Percentiles rank a stretch among this genome's conserved stretches.
Evolutionary conservation across 1,140 invertebrate species (phyloP).

Genomic region (Cotesia glomerata): DNA sequence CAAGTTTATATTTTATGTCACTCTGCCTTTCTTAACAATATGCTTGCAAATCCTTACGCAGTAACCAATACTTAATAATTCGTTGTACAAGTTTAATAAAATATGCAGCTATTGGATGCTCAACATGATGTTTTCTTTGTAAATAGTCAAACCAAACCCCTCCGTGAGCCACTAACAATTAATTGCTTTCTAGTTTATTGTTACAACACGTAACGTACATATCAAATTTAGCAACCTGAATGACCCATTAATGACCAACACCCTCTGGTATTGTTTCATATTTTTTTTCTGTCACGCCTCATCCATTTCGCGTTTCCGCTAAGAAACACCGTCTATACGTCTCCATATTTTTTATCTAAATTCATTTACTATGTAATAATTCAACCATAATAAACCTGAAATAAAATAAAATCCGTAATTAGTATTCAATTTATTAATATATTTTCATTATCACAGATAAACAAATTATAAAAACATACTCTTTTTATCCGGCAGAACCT

Average conservation of each 20-base stretch:
- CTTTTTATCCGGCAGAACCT: too few species aligned
- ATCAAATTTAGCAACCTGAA: constrained; percentile 97
- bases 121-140: constrained; percentile 82
- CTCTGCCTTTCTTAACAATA: constrained; percentile 94
- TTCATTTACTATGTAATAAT: constrained; percentile 94
- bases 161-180: constrained; percentile 87
- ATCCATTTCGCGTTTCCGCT: constrained; percentile 78
- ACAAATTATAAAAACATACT: constrained; percentile 67
- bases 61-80: constrained; percentile 97
- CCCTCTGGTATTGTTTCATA: too few species aligned
- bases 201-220: constrained; percentile 99
- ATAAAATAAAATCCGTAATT: not conserved
- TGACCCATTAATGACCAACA: too few species aligned
- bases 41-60: constrained; percentile 95
- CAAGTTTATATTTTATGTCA: too few species aligned
- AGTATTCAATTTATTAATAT: constrained; percentile 6
- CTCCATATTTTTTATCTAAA: constrained; percentile 97
- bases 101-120: constrained; percentile 96
- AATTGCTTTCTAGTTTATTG: constrained; percentile 97
- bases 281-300: constrained; percentile 93
- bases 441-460: constrained; percentile 4
- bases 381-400: constrained; percentile 95
- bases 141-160: constrained; percentile 90
- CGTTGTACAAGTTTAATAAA: constrained; percentile 98
- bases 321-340: constrained; percentile 92